Evolutionary conservation across 2,888 invertebrate genomes (phyloP).

Genomic region (Axea sp.): DNA sequence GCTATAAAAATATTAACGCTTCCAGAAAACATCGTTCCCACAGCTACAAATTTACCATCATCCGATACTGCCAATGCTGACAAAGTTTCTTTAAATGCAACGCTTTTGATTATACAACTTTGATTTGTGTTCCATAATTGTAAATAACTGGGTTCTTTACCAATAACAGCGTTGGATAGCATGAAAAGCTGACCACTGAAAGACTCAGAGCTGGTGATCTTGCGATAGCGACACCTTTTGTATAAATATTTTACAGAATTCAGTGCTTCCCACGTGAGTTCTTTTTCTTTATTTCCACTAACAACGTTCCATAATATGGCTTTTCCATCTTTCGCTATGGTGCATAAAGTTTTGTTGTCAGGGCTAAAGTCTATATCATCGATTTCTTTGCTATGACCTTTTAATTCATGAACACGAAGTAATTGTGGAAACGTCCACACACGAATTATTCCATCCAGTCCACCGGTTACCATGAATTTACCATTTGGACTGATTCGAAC

Average conservation of each 20-base stretch:
- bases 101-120: constrained; percentile 82
- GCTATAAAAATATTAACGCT: constrained; percentile 94
- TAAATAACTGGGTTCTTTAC: constrained; percentile 86
- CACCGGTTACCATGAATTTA: constrained; percentile 93
- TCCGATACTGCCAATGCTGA: constrained; percentile 93
- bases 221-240: constrained; percentile 86
- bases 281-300: constrained; percentile 84
- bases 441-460: constrained; percentile 92
- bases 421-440: constrained; percentile 94
- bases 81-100: constrained; percentile 85
- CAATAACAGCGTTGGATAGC: constrained; percentile 89
- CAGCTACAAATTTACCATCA: constrained; percentile 94
- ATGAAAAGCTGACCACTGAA: constrained; percentile 83
- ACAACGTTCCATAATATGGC: constrained; percentile 89
- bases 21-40: constrained; percentile 96
- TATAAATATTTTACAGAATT: constrained; percentile 88
- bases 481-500: constrained; percentile 89
- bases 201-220: constrained; percentile 80
- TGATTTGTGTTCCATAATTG: constrained; percentile 89
- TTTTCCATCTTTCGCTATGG: constrained; percentile 92
- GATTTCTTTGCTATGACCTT: constrained; percentile 93
- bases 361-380: constrained; percentile 96
- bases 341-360: constrained; percentile 87
- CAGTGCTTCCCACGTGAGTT: constrained; percentile 88
- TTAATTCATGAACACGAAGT: constrained; percentile 84